Conservation (phyloP, 1,140 invertebrate genomes). For the Phymorhynchus buccinoides region DNA sequence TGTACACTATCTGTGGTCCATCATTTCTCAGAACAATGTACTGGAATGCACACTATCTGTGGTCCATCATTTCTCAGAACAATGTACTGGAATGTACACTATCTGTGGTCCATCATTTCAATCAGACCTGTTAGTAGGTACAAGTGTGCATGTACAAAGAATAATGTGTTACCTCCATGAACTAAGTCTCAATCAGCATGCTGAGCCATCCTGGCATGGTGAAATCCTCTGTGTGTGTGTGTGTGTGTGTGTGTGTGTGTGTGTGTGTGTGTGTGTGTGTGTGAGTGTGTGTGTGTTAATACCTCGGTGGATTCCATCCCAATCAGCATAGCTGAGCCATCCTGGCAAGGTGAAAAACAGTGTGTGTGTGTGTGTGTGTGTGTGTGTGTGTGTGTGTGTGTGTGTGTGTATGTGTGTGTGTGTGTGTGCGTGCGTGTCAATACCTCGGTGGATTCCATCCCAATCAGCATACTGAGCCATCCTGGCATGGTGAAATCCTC, state of each 20-base stretch:
- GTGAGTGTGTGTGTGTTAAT: no score
- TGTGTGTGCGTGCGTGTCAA: background rate
- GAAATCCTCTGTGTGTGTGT: slow-evolving; percentile 67
- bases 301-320: slow-evolving; percentile 42
- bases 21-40: no score
- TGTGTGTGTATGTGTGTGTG: background rate
- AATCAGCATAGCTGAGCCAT: slow-evolving; percentile 68
- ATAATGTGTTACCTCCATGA: no score
- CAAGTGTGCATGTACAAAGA: no score
- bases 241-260: no score
- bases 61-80: no score
- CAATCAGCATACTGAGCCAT: slow-evolving; percentile 58
- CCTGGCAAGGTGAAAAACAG: slow-evolving; percentile 64
- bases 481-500: slow-evolving; percentile 67
- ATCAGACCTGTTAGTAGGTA: no score
- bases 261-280: no score
- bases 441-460: background rate
- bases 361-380: background rate
- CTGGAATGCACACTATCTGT: no score
- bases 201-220: slow-evolving; percentile 67
- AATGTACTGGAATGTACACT: no score
- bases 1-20: no score
- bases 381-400: background rate
- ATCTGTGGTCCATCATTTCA: no score
- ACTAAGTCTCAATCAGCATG: slow-evolving; percentile 62